Percentiles rank a stretch among this genome's conserved stretches.
These are phyloP conservation scores for Leucophenga montana DNA, from an alignment of 2,888 invertebrate genomes.

Conservation along the genomic window DNA sequence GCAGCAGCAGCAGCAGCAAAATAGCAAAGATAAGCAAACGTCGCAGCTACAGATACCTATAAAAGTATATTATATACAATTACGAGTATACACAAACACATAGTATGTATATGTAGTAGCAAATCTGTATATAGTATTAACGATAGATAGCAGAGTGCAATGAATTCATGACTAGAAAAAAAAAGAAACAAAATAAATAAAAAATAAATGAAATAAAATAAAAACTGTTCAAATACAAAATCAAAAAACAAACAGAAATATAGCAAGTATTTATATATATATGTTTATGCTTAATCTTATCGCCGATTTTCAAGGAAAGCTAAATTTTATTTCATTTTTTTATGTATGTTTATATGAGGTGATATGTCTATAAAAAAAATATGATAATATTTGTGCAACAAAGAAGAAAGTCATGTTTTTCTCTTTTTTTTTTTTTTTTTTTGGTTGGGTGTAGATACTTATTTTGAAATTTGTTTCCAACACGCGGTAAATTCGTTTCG, in stretches of 20 bases:
- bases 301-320: conserved; percentile 17
- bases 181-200: not conserved
- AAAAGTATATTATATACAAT: conserved; percentile 7
- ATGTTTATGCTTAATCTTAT: conserved; percentile 13
- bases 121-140: not conserved
- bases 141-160: conserved; percentile 7
- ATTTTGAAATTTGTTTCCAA: too few species aligned
- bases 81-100: too few species aligned
- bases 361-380: too few species aligned
- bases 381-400: too few species aligned
- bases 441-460: not conserved
- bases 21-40: conserved; percentile 16
- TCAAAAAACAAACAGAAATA: not conserved
- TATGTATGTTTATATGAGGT: too few species aligned
- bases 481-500: too few species aligned
- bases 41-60: not conserved
- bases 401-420: too few species aligned
- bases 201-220: conserved; percentile 3
- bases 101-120: not conserved
- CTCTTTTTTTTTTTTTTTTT: not conserved
- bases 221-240: not conserved
- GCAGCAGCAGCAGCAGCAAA: too few species aligned
- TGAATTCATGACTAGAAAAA: conserved; percentile 18
- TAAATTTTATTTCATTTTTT: not conserved
- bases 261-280: not conserved